Evolutionary conservation across 2,113 vertebrate species (phyloP), one percentile per base, ranked within the genome.

Genomic region (Eurystomus gularis): DNA sequence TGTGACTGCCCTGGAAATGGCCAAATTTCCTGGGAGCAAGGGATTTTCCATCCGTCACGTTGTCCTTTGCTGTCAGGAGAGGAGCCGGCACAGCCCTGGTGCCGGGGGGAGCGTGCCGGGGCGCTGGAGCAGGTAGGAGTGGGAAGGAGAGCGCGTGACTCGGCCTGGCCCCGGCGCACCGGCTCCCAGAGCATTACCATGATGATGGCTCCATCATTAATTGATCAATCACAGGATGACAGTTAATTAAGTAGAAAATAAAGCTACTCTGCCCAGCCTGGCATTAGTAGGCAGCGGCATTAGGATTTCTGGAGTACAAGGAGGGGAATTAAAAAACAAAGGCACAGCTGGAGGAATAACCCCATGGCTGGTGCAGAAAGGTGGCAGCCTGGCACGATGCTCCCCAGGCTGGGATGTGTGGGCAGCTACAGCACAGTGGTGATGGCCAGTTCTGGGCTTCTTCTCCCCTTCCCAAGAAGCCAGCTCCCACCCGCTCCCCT

Each of bases 231-330:
- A 95, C 82, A 55, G 81, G 86, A 96, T 95, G 95, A 96, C 94
- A 96, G 93, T 96, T 95, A 96, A 95, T 92, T 93, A 94, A 94
- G 92, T 90, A 91, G 94, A 97, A 93, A 96, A 97, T 96, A 97
- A 96, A 97, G 97, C 94, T 87, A 89, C 96, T 96, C 95, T 96
- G 81, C 94, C 95, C 91, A 95, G 89, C 78, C 91, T 96, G 88
- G 95, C 93, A 91, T 91, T 94, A 95, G 92, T 87, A 95, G 91
- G 93, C 82, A 93, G 82, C 37, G 0, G 62, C 76, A 48, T 94
- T 94, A 97, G 64, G 77, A 96, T 95, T 94, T 95, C 96, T 94
- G 91, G 94, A 96, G 89, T 94, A 86, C 55, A 64, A 96, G 55
- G 69, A 33, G 35, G 68, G 68, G 33, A 85, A 94, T 89, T 87